Base-by-base conservation (phyloP, 2,113 vertebrate species). In the Psammodynastes pulverulentus region DNA sequence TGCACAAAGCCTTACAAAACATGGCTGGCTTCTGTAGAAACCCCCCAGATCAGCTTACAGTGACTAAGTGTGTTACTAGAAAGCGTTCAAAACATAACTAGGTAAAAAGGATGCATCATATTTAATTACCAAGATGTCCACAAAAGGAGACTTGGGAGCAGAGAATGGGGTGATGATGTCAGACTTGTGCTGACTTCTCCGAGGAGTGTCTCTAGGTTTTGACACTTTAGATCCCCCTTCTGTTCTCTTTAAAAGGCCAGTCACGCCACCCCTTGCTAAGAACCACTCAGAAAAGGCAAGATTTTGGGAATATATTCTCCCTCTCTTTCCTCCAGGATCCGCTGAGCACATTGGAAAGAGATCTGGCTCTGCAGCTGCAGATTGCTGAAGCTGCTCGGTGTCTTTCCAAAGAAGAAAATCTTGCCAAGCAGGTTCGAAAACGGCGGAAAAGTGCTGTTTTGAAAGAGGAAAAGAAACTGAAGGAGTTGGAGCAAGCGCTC, bases 281-380 rank as follows among this genome's bases (percentile, higher is more conserved):
- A 15, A 23, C 56, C 51, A 48, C 23, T 54, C 26, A 19, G 51
- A 46, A 72, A 54, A 10, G 43, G 15, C 53, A 13, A 13, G 34
- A 10, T 13, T 49, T 56, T 89, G 43, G 52, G 51, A 84, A 29
- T 7, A 39, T 21, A 51, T 1, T 43, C 23, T 84, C 49, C 43
- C 5, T 6, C 52, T 0, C 0, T 0, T 1, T 0, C 0, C 43
- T 39, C 0, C 93, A 99, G 98, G 98, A 99, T 94, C 97, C 98
- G 0, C 95, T 99, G 94, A 97, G 98, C 21, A 92, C 95, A 7
- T 96, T 99, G 94, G 98, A 99, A 96, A 97, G 95, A 43, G 98
- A 98, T 92, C 95, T 99, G 94, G 98, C 98, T 0, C 96, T 99
- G 92, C 99, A 99, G 97, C 97, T 97, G 93, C 98, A 98, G 97